A percentile compares a stretch with the other conserved stretches of the same genome.
These are phyloP conservation scores for Cryptosula pallasiana DNA, from an alignment of 2,888 invertebrate species.

Conservation along the genomic window DNA sequence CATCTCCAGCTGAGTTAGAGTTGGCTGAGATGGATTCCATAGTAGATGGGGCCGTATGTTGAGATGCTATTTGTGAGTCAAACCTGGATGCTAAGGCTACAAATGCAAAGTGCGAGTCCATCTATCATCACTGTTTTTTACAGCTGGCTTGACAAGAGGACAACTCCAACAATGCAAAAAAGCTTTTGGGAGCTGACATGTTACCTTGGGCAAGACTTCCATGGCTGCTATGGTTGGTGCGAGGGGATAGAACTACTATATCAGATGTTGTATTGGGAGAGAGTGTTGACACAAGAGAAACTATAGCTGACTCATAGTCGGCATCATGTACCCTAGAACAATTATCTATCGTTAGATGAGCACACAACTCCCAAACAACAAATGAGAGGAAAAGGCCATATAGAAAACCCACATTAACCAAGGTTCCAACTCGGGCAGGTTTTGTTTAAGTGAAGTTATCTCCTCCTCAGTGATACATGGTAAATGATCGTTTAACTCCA, in stretches of 20 bases:
- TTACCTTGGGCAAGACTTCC: background rate
- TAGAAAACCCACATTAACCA: conserved; percentile 19
- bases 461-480: conserved; percentile 49
- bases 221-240: conserved; percentile 3
- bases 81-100: background rate
- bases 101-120: too few relatives aligned
- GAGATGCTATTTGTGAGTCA: background rate
- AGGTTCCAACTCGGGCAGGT: conserved; percentile 42
- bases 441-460: conserved; percentile 41
- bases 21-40: background rate
- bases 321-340: background rate
- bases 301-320: background rate
- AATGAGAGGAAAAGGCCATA: background rate
- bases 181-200: background rate
- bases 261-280: background rate
- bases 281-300: background rate
- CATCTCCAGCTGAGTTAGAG: background rate
- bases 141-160: too few relatives aligned
- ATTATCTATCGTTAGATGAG: too few relatives aligned
- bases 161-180: too few relatives aligned
- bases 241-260: background rate
- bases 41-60: background rate
- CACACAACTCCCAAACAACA: too few relatives aligned
- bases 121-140: too few relatives aligned
- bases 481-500: conserved; percentile 42